These are phyloP conservation scores for Equus quagga DNA, from an alignment of 2,113 vertebrate genomes.

Conservation along the genomic window DNA sequence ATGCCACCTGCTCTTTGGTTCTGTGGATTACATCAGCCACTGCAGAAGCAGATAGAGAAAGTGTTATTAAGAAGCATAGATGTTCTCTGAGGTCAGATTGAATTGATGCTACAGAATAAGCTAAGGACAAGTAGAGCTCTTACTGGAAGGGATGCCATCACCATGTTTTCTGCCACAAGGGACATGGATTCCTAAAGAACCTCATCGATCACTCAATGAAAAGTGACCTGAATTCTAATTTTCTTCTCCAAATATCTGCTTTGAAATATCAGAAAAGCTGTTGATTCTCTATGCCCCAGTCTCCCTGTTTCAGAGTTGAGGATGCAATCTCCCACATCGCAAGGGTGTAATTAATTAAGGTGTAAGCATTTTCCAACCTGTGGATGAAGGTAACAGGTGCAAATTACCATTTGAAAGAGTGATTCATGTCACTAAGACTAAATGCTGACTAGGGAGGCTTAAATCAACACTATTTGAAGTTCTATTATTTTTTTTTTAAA, in stretches of 20 bases:
- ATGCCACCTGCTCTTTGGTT: conserved; percentile 71
- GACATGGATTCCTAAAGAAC: conserved; percentile 35
- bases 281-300: conserved; percentile 8
- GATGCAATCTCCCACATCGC: conserved; percentile 1
- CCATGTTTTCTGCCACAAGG: conserved; percentile 36
- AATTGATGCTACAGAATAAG: background rate
- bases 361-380: conserved; percentile 71
- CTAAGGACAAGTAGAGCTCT: conserved; percentile 21
- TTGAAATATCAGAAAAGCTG: conserved; percentile 58
- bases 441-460: conserved; percentile 77
- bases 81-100: conserved; percentile 48
- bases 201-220: conserved; percentile 9
- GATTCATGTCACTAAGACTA: conserved; percentile 71
- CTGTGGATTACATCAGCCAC: conserved; percentile 57
- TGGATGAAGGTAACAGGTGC: conserved; percentile 81
- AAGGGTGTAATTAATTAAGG: conserved; percentile 75
- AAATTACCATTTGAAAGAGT: conserved; percentile 83
- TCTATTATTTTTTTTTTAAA: conserved; percentile 81
- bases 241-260: conserved; percentile 36
- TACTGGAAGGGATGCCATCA: conserved; percentile 26
- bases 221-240: conserved; percentile 66
- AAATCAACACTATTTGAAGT: conserved; percentile 79
- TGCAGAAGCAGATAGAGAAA: background rate
- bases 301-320: background rate
- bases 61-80: conserved; percentile 49